Conservation (phyloP, 2,113 vertebrate species). For the Hyperopisus bebe region DNA sequence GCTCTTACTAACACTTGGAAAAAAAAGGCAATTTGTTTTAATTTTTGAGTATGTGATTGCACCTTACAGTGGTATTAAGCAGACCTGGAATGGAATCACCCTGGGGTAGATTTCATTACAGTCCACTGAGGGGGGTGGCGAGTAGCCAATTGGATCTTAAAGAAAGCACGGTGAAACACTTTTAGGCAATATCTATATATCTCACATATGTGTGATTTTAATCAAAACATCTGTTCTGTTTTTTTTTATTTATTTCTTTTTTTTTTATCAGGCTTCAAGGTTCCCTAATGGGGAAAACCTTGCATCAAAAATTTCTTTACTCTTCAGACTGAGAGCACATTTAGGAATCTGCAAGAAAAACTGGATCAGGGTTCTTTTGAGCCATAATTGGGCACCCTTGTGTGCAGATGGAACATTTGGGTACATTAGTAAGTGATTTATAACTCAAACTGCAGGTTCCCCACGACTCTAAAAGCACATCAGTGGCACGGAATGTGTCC, state of each 20-base stretch:
- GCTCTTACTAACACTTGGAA: constrained; percentile 35
- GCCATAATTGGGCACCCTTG: constrained; percentile 19
- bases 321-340: constrained; percentile 40
- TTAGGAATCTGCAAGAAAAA: constrained; percentile 30
- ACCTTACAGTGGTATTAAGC: constrained; percentile 25
- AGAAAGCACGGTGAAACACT: not conserved
- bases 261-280: not conserved
- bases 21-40: constrained; percentile 22
- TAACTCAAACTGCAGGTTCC: not conserved
- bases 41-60: constrained; percentile 27
- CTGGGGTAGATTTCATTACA: not conserved
- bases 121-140: not conserved
- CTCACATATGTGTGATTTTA: not conserved
- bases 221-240: not conserved
- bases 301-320: not conserved
- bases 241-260: not conserved
- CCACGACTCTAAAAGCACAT: not conserved
- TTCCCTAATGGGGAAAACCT: constrained; percentile 18
- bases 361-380: constrained; percentile 5
- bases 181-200: not conserved
- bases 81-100: constrained; percentile 12
- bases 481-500: not conserved
- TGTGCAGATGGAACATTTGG: not conserved
- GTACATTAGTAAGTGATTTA: constrained; percentile 3
- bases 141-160: not conserved